A percentile compares a stretch with the other conserved stretches of the same genome.
Evolutionary conservation across 2,888 invertebrate species (phyloP).

Genomic region (Laothoe populi): DNA sequence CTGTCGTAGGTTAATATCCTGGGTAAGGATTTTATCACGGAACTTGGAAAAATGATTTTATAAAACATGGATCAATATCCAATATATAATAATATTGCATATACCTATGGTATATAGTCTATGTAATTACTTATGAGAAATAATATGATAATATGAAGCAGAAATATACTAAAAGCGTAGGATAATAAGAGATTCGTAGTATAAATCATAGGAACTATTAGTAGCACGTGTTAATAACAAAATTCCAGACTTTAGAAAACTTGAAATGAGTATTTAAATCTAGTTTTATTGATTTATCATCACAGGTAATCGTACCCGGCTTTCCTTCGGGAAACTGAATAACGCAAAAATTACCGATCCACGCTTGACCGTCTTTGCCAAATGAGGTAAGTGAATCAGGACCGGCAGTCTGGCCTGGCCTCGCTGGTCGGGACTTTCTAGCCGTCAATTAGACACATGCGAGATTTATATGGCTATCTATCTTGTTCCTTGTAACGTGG

Average conservation of each 20-base stretch:
- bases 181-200: neutral
- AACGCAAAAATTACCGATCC: neutral
- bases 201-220: neutral
- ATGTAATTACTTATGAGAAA: no score
- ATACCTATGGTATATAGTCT: no score
- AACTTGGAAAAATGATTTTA: no score
- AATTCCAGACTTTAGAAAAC: no score
- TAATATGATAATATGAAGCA: no score
- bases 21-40: neutral
- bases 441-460: conserved; percentile 79
- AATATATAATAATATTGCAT: no score
- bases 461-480: conserved; percentile 79
- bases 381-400: conserved; percentile 65
- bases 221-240: no score
- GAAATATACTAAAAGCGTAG: no score
- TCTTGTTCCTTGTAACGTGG: conserved; percentile 65
- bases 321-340: neutral
- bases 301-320: no score
- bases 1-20: neutral
- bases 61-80: no score
- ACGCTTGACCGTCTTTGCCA: conserved; percentile 47
- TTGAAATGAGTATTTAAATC: neutral
- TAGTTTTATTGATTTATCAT: conserved; percentile 8
- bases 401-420: conserved; percentile 48
- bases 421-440: conserved; percentile 57